Evolutionary conservation across 2,113 vertebrate genomes (phyloP), one percentile per base, ranked within the genome.

Genomic region (Castor canadensis): DNA sequence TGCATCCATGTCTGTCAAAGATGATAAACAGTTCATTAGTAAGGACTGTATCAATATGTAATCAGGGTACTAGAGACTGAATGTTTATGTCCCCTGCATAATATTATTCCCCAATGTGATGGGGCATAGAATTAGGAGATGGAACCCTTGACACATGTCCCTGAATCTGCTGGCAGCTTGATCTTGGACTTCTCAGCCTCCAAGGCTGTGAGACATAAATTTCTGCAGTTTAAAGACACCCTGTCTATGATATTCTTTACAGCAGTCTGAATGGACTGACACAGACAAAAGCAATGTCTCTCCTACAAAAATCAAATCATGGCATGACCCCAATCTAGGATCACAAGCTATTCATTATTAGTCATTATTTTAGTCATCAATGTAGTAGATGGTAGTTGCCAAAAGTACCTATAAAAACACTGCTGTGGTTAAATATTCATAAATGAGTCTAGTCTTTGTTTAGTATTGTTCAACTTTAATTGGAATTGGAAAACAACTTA

Each of bases 1-100:
- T 2, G 99, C 99, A 96, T 99, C 99, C 99, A 99, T 99, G 98
- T 98, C 99, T 99, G 98, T 56, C 98, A 98, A 83, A 98, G 95
- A 97, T 1, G 6, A 89, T 77, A 97, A 97, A 96, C 0, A 47
- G 52, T 2, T 60, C 38, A 16, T 97, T 89, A 91, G 24, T 43
- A 52, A 62, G 40, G 67, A 69, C 3, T 8, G 9, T 4, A n/a
- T 19, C n/a, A 19, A 56, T 20, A 80, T 20, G 60, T 11, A 62
- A 28, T 45, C 47, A 38, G 49, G 32, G 16, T 62, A 6, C 20
- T 9, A n/a, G n/a, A 8, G 22, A 40, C 1, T 60, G 26, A 49
- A 58, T 4, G 9, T 45, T 32, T 43, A n/a, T 9, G 40, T 54
- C 47, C 32, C 32, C 56, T 64, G 6, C 32, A 60, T 67, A 72